Percentiles rank a stretch among this genome's conserved stretches.
phyloP scores from a whole-genome alignment of 2,888 invertebrate genomes.

The Axea sp. region DNA sequence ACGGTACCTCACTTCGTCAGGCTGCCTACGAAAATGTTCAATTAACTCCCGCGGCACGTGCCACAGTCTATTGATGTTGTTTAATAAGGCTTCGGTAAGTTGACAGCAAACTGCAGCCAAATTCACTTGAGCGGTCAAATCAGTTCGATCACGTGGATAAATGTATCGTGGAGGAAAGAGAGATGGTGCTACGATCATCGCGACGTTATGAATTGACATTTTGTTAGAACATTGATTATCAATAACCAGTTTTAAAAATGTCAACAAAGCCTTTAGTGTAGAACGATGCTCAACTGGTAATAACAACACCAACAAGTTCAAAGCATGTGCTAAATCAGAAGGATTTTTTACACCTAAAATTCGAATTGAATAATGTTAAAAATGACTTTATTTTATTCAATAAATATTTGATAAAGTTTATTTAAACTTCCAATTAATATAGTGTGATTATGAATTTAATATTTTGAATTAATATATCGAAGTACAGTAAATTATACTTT shows the following conservation, averaged over 20 bases:
- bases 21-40: constrained; percentile 82
- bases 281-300: constrained; percentile 92
- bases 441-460: too few species aligned
- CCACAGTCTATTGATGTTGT: constrained; percentile 89
- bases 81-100: constrained; percentile 90
- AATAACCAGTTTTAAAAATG: constrained; percentile 88
- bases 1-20: too few species aligned
- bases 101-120: constrained; percentile 93
- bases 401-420: too few species aligned
- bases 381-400: too few species aligned
- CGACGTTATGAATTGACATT: constrained; percentile 95
- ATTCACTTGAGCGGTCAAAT: constrained; percentile 87
- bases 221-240: constrained; percentile 87
- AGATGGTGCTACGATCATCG: constrained; percentile 97
- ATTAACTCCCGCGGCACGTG: constrained; percentile 87
- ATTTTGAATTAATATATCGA: too few species aligned
- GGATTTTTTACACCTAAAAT: constrained; percentile 83
- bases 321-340: constrained; percentile 74
- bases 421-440: too few species aligned
- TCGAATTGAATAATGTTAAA: too few species aligned
- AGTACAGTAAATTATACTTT: too few species aligned
- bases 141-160: constrained; percentile 83
- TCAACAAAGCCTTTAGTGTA: constrained; percentile 88
- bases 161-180: constrained; percentile 89
- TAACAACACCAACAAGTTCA: constrained; percentile 89